phyloP scores from a whole-genome alignment of 2,888 invertebrate genomes.

The Drosophila limbata region DNA sequence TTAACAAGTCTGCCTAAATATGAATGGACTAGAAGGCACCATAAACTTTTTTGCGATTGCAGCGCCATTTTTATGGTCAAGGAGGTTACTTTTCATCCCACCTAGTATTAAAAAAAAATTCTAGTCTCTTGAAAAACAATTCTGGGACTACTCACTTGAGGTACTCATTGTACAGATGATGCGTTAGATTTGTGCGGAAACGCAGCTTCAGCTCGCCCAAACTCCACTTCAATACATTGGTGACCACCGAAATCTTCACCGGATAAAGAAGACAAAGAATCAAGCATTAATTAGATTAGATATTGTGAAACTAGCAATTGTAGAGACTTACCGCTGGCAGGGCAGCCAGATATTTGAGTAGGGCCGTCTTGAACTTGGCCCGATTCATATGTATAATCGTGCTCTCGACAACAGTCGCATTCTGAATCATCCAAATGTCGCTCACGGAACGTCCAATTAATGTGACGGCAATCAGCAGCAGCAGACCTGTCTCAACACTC shows the following conservation, averaged over 20 bases:
- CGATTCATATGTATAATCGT: slow-evolving; percentile 96
- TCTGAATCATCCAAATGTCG: slow-evolving; percentile 98
- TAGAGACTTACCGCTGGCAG: slow-evolving; percentile 92
- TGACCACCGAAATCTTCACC: slow-evolving; percentile 94
- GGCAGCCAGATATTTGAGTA: slow-evolving; percentile 92
- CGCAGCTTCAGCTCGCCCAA: slow-evolving; percentile 96
- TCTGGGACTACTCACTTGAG: slow-evolving; percentile 89
- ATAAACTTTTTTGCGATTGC: too few species aligned
- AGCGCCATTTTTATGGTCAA: too few species aligned
- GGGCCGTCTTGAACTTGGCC: slow-evolving; percentile 90
- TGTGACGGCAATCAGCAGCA: slow-evolving; percentile 91
- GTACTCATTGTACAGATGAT: slow-evolving; percentile 95
- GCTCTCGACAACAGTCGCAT: slow-evolving; percentile 96
- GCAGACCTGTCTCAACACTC: slow-evolving; percentile 91
- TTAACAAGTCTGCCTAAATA: too few species aligned
- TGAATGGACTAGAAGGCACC: too few species aligned
- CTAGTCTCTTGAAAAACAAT: background rate
- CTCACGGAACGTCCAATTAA: slow-evolving; percentile 96
- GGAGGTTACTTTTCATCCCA: too few species aligned
- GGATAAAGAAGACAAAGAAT: background rate
- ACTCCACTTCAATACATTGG: slow-evolving; percentile 97
- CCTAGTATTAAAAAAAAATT: too few species aligned
- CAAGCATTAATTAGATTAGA: background rate
- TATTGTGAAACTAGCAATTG: accelerated
- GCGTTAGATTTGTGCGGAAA: slow-evolving; percentile 94